Percentiles rank a stretch among this genome's conserved stretches.
These are phyloP conservation scores for Parapsyche elsis DNA, from an alignment of 1,140 invertebrate species.

Conservation along the genomic window DNA sequence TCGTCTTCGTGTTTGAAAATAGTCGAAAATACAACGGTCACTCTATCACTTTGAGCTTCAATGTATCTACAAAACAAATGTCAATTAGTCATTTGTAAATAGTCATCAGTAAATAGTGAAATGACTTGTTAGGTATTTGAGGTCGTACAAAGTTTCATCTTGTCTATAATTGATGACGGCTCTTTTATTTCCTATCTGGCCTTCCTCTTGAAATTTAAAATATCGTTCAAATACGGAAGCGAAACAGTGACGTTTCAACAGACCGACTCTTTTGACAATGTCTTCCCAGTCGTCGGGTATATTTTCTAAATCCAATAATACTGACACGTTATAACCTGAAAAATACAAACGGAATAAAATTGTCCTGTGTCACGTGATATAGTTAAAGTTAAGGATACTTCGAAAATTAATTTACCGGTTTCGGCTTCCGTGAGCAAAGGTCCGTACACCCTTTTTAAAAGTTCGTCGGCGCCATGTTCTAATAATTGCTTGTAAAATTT, in stretches of 20 bases:
- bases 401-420: conserved; percentile 79
- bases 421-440: conserved; percentile 83
- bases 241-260: conserved; percentile 98
- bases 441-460: conserved; percentile 93
- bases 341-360: conserved; percentile 35
- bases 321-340: conserved; percentile 92
- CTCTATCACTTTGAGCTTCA: conserved; percentile 96
- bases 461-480: conserved; percentile 97
- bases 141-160: conserved; percentile 96
- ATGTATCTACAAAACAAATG: conserved; percentile 81
- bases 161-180: conserved; percentile 99
- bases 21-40: conserved; percentile 99
- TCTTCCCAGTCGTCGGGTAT: conserved; percentile 91
- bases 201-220: conserved; percentile 97
- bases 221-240: conserved; percentile 99
- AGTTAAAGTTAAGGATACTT: conserved; percentile 21
- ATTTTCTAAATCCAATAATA: conserved; percentile 93
- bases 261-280: conserved; percentile 90
- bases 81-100: not conserved
- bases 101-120: not conserved
- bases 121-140: conserved; percentile 28
- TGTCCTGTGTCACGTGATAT: not conserved
- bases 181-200: conserved; percentile 88
- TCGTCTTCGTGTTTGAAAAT: conserved; percentile 99
- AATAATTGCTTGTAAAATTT: conserved; percentile 99